Base-by-base conservation (phyloP, 53 echinoderm and acorn worm species). In the Echinometra lucunter region DNA sequence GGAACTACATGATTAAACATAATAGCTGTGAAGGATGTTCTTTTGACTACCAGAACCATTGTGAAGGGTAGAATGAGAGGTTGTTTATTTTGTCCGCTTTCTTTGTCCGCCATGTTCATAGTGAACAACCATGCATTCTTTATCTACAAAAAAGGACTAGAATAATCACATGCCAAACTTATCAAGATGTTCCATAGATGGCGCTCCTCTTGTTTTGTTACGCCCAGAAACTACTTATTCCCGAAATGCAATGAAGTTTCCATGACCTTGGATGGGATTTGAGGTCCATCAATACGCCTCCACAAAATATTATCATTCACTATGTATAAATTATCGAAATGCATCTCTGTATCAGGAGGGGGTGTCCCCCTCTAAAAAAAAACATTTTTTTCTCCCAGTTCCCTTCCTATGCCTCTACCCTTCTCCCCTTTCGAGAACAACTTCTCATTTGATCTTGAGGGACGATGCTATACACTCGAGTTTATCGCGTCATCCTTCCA, bases 401-500 rank as follows among this genome's bases (percentile, higher is more conserved):
- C 44, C 23, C 78, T 78, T 38, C 13, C 38, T 78, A 42, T 21
- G 18, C 78, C 78, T 21, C 18, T 42, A 21, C 42, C 42, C 38
- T 78, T 78, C 21, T 15, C 21, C 63, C 78, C 42, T 7, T 78
- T 38, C 69, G 69, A 78, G 78, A 78, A 38, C 42, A 38, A 19
- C 42, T 78, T 78, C 78, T 42, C 17, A 19, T 78, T 17, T 78
- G 38, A 7, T 42, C 35, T 78, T 78, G 42, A 78, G 78, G 78
- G 42, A 42, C 38, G 78, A 78, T 78, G 42, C 7, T 78, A n/a
- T n/a, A 69, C 78, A 78, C 78, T 58, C 57, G 17, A 38, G 40
- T 45, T 92, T 70, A 70, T 67, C 92, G 44, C 28, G 47, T 70
- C 92, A 69, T 70, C 92, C 40, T 74, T n/a, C 78, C 16, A 18